Conservation (phyloP, 2,888 invertebrate genomes). For the Carpatolechia fugitivella region DNA sequence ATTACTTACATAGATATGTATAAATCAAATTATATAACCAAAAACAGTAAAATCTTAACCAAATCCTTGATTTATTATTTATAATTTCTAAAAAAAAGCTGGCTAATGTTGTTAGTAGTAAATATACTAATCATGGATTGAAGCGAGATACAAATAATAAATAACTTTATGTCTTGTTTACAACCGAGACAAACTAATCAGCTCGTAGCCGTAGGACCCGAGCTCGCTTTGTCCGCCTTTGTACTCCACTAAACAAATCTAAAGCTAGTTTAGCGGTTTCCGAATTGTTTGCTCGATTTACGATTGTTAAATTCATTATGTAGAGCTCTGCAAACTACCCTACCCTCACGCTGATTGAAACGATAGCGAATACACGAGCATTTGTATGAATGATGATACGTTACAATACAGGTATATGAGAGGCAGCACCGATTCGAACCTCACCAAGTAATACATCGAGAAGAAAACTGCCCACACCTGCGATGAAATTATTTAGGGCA, state of each 20-base stretch:
- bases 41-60: too few relatives aligned
- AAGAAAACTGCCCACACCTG: too few relatives aligned
- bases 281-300: slow-evolving; percentile 32
- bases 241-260: slow-evolving; percentile 39
- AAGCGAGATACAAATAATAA: too few relatives aligned
- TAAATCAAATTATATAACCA: too few relatives aligned
- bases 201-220: slow-evolving; percentile 27
- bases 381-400: background rate
- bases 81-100: too few relatives aligned
- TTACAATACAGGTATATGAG: background rate
- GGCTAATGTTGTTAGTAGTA: too few relatives aligned
- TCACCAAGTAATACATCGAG: too few relatives aligned
- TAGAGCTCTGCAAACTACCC: slow-evolving; percentile 7
- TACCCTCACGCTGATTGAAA: slow-evolving; percentile 9
- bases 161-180: slow-evolving; percentile 30
- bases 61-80: too few relatives aligned
- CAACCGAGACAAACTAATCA: slow-evolving; percentile 46
- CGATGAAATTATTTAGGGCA: too few relatives aligned
- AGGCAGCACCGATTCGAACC: too few relatives aligned
- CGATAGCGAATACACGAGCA: slow-evolving; percentile 1
- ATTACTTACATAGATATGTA: too few relatives aligned
- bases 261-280: slow-evolving; percentile 37
- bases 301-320: slow-evolving; percentile 28
- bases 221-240: slow-evolving; percentile 31
- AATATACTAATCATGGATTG: too few relatives aligned